phyloP scores from a whole-genome alignment of 2,888 invertebrate species.

The Tachystola acroxantha region DNA sequence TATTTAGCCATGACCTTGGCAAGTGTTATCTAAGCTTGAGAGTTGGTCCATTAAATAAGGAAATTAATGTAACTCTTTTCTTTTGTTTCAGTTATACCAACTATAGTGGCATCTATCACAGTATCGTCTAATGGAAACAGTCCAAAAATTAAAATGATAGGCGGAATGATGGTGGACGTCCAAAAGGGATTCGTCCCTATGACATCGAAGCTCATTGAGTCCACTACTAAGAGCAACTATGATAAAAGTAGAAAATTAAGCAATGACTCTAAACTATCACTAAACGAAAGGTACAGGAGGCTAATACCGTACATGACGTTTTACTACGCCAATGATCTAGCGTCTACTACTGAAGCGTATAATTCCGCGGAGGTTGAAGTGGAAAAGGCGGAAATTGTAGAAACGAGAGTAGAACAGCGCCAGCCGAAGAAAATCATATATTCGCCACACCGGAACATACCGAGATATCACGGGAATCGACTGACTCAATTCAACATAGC shows the following conservation, averaged over 20 bases:
- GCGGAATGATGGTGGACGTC: constrained; percentile 53
- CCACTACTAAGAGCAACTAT: constrained; percentile 28
- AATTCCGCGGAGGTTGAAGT: constrained; percentile 50
- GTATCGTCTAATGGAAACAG: constrained; percentile 73
- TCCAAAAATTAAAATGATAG: constrained; percentile 63
- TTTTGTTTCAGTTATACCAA: constrained; percentile 64
- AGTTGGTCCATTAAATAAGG: no score
- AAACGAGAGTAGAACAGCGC: constrained; percentile 40
- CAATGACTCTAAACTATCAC: constrained; percentile 54
- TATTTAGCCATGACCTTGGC: no score
- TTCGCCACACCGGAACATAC: constrained; percentile 51
- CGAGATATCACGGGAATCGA: constrained; percentile 67
- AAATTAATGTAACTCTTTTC: constrained; percentile 6
- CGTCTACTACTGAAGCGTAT: constrained; percentile 49
- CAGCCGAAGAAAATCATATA: constrained; percentile 54
- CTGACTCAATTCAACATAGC: constrained; percentile 67
- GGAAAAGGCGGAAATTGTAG: constrained; percentile 61
- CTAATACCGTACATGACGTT: constrained; percentile 91
- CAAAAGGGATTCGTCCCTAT: constrained; percentile 50
- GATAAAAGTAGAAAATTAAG: constrained; percentile 30
- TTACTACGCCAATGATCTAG: constrained; percentile 82
- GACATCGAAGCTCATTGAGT: constrained; percentile 25
- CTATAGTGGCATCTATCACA: constrained; percentile 53
- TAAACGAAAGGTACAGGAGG: constrained; percentile 84
- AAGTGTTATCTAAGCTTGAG: no score